Percentiles rank a stretch among this genome's conserved stretches.
These are phyloP conservation scores for Myxocyprinus asiaticus DNA, from an alignment of 2,113 vertebrate genomes.

Conservation along the genomic window DNA sequence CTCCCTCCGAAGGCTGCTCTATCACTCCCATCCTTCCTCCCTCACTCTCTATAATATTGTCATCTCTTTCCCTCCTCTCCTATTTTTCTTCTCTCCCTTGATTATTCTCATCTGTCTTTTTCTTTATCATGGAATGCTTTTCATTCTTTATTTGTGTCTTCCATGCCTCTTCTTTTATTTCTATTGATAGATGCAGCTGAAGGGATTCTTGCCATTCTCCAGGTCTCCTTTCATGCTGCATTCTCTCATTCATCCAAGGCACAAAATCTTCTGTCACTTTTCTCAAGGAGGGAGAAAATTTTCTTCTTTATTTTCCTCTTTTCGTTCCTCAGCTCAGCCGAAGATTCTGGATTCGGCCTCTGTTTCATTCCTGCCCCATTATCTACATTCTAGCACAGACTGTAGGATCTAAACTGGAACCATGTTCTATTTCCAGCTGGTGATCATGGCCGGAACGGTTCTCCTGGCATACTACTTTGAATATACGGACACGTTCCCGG, in stretches of 20 bases:
- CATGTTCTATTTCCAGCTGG: constrained; percentile 88
- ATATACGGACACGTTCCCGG: constrained; percentile 84
- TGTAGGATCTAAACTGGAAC: constrained; percentile 56
- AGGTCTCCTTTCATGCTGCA: constrained; percentile 5
- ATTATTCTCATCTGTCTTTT: constrained; percentile 37
- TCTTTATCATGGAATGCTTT: background rate
- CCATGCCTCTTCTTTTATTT: constrained; percentile 26
- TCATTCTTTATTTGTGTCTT: constrained; percentile 40
- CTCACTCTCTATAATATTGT: background rate
- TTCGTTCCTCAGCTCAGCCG: too few relatives aligned
- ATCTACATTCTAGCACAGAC: background rate
- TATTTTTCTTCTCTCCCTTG: constrained; percentile 26
- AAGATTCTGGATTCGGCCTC: constrained; percentile 33
- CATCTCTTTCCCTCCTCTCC: constrained; percentile 27
- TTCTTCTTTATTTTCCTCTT: background rate
- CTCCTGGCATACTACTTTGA: constrained; percentile 87
- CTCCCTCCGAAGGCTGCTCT: background rate
- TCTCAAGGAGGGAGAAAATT: background rate
- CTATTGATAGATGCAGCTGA: constrained; percentile 1
- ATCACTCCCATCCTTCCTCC: background rate
- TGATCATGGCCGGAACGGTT: constrained; percentile 86
- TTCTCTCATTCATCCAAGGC: background rate
- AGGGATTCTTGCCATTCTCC: background rate
- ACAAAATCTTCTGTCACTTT: too few relatives aligned
- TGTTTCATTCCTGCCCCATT: constrained; percentile 57